Percentiles rank a stretch among this genome's conserved stretches.
These are phyloP conservation scores for Xylocampa areola DNA, from an alignment of 2,888 invertebrate species.

Conservation along the genomic window DNA sequence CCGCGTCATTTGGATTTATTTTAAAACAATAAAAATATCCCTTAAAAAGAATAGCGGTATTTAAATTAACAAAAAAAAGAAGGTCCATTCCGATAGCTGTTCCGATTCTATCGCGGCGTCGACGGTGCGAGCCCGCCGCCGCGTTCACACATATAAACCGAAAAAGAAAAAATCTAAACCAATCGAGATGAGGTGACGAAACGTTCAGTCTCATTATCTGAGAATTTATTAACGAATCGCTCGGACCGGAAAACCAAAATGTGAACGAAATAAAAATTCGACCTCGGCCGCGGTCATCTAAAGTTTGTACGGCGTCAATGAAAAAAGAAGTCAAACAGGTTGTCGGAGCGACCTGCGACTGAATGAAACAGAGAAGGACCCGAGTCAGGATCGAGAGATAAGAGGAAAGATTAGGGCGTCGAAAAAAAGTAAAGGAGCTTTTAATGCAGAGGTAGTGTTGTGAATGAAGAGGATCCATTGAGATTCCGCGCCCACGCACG, in stretches of 20 bases:
- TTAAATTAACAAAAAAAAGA: conserved; percentile 87
- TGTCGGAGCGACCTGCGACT: conserved; percentile 84
- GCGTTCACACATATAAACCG: conserved; percentile 87
- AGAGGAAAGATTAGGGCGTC: conserved; percentile 86
- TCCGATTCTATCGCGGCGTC: conserved; percentile 82
- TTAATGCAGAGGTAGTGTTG: conserved; percentile 88
- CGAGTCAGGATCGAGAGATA: conserved; percentile 86
- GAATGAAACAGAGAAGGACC: conserved; percentile 88
- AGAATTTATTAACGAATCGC: conserved; percentile 90
- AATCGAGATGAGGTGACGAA: conserved; percentile 90
- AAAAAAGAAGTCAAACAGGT: conserved; percentile 89
- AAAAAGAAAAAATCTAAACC: conserved; percentile 86
- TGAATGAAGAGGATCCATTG: conserved; percentile 89
- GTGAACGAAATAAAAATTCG: conserved; percentile 90
- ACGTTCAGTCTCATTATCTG: conserved; percentile 90
- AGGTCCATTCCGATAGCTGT: conserved; percentile 79
- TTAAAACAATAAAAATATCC: conserved; percentile 71
- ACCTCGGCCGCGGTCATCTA: conserved; percentile 89
- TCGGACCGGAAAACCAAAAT: conserved; percentile 89
- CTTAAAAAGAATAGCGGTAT: conserved; percentile 84
- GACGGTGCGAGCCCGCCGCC: conserved; percentile 80
- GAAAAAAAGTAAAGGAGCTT: conserved; percentile 86
- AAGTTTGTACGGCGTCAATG: conserved; percentile 88
- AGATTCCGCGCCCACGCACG: conserved; percentile 85
- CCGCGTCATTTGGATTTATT: conserved; percentile 58